Evolutionary conservation across 2,888 invertebrate genomes (phyloP), one percentile per base, ranked within the genome.

Genomic region (Drosophila dives): DNA sequence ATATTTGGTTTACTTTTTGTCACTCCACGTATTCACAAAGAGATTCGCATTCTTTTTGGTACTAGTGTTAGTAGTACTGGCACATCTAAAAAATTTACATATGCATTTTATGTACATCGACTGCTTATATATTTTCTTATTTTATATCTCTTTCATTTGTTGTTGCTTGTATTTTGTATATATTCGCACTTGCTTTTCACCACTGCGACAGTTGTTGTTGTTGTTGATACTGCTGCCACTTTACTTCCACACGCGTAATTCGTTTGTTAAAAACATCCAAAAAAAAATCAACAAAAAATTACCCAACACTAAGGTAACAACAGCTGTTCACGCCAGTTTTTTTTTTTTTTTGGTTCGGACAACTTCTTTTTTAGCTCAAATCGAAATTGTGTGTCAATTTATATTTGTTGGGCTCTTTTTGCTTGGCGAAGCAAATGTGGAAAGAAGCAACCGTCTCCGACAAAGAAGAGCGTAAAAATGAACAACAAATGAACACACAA

Each of bases 1-100:
- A 61, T 55, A 65, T 64, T 55, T 66, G 40, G 55, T 74, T 58
- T 29, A 59, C 53, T 67, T 75, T 75, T 85, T 87, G 82, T 85
- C 85, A 85, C 90, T 89, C 87, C 88, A 86, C 85, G 73, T 86
- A 79, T 85, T 89, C 88, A 86, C 89, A 70, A 85, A 77, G 76
- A 80, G 76, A 84, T 81, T 81, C 81, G 71, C 78, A 71, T 81
- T 71, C 60, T 82, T 72, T 32, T 70, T 72, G 51, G 73, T 82
- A 76, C 80, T 85, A 77, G 77, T 70, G 66, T 77, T 72, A 75
- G 79, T 74, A 82, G 74, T 69, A 82, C 55, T 15, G 45, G 56
- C 70, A 72, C 71, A 82, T 81, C 72, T 86, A 54, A 51, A 64
- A 72, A 62, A 65, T 61, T 55, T 75, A 74, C 62, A 73, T 60